A percentile compares a stretch with the other conserved stretches of the same genome.
Evolutionary conservation across 2,113 vertebrate genomes (phyloP).

Genomic region (Rhegmatorhina hoffmannsi): DNA sequence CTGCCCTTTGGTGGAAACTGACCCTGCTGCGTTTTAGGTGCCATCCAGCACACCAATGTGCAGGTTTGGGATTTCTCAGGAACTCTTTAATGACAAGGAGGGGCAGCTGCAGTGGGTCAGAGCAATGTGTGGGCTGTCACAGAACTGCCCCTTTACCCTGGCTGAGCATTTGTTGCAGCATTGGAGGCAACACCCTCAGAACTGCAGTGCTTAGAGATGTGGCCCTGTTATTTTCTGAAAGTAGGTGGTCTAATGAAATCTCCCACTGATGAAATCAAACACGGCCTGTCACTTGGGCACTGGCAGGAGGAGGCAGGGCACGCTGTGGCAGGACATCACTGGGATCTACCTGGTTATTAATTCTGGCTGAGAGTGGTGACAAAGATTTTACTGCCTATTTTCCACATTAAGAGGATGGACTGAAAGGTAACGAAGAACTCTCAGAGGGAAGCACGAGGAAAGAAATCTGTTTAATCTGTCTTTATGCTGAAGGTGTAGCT

Average conservation of each 20-base stretch:
- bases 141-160: neutral
- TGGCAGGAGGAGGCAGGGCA: neutral
- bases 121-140: neutral
- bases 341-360: slow-evolving; percentile 2
- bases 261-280: neutral
- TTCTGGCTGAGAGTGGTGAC: slow-evolving; percentile 3
- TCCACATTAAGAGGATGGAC: neutral
- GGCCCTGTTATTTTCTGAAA: neutral
- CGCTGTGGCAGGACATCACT: neutral
- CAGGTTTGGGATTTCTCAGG: slow-evolving; percentile 45
- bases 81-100: slow-evolving; percentile 6
- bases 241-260: neutral
- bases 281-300: neutral
- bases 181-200: neutral
- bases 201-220: neutral
- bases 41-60: neutral
- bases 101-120: neutral
- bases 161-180: neutral
- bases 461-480: neutral
- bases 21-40: neutral
- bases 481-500: neutral
- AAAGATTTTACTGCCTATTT: slow-evolving; percentile 42
- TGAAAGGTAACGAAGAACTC: slow-evolving; percentile 6
- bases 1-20: neutral
- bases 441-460: neutral